These are phyloP conservation scores for Aphrophora alni DNA, from an alignment of 2,888 invertebrate genomes.

Conservation along the genomic window DNA sequence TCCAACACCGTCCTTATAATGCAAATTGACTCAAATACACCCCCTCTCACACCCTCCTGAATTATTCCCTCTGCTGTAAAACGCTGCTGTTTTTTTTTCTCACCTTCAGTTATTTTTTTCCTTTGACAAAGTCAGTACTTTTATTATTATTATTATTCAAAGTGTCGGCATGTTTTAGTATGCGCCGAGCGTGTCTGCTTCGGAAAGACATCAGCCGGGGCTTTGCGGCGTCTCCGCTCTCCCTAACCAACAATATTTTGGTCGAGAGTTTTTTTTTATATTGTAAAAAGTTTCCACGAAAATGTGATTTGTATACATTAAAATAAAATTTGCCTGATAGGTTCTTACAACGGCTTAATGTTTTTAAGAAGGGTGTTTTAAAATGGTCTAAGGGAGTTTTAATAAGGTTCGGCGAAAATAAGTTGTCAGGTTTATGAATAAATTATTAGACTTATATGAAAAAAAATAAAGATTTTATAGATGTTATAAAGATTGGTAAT, in stretches of 20 bases:
- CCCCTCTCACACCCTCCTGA: background rate
- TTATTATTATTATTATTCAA: conserved; percentile 22
- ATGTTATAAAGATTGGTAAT: too few species aligned
- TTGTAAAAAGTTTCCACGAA: conserved; percentile 29
- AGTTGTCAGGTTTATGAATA: too few species aligned
- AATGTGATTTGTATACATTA: conserved; percentile 40
- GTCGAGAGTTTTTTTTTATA: background rate
- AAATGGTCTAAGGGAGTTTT: too few species aligned
- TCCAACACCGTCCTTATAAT: background rate
- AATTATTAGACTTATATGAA: too few species aligned
- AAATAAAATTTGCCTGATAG: conserved; percentile 23
- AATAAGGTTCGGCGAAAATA: too few species aligned
- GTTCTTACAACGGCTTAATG: background rate
- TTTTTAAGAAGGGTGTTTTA: background rate
- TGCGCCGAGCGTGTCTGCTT: background rate
- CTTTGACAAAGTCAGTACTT: conserved; percentile 23
- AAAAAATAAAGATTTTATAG: too few species aligned
- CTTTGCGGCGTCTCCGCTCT: background rate
- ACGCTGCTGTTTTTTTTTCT: background rate
- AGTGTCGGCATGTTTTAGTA: conserved; percentile 17
- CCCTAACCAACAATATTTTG: background rate
- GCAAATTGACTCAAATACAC: background rate
- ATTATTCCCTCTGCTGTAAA: background rate
- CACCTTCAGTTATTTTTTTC: conserved; percentile 20
- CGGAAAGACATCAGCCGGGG: background rate